Base-by-base conservation (phyloP, 2,888 invertebrate species). In the Pristionchus arcanus region DNA sequence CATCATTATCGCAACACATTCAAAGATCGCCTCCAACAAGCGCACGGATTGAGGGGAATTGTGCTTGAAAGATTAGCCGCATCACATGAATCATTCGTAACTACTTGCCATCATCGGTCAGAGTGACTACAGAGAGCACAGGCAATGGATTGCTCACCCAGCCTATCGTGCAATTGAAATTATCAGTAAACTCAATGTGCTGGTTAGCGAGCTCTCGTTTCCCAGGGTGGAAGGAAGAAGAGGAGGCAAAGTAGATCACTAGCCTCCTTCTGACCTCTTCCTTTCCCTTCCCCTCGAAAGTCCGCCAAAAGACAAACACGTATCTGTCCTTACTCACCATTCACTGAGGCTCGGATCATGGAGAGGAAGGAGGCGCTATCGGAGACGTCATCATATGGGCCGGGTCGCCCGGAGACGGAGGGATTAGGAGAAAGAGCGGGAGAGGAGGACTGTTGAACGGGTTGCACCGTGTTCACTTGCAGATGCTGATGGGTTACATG, bases 351-450 rank as follows among this genome's bases (percentile, higher is more conserved):
- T 4, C 89, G 53, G 13, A 89, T 71, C 89, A 89, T 89, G 16
- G 89, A 81, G 4, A 89, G 19, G 63, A 89, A 49, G 9, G 66
- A 49, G 1, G 87, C 68, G 66, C 59, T 81, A 21, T 89, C 89
- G 21, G 89, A 66, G 42, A 89, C 34, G n/a, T 89, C 89, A n/a
- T 89, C 89, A 49, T 89, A 89, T 2, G 89, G 81, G 19, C 89
- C 89, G 42, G 81, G 89, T n/a, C 87, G 71, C 7, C 87, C 87
- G 49, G 68, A 31, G 31, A 71, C 53, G 53, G 74, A 74, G 0
- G 87, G 53, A 37, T 74, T 88, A n/a, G 87, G 87, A 16, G 74
- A 74, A 11, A 88, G 25, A 21, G 87, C 87, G n/a, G 87, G 87
- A 1, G 87, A 88, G 11, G 87, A 88, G 31, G 74, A 53, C 68